Percentiles rank a stretch among this genome's conserved stretches.
Conservation (phyloP, 2,113 vertebrate genomes). For the Menidia beryllina region DNA sequence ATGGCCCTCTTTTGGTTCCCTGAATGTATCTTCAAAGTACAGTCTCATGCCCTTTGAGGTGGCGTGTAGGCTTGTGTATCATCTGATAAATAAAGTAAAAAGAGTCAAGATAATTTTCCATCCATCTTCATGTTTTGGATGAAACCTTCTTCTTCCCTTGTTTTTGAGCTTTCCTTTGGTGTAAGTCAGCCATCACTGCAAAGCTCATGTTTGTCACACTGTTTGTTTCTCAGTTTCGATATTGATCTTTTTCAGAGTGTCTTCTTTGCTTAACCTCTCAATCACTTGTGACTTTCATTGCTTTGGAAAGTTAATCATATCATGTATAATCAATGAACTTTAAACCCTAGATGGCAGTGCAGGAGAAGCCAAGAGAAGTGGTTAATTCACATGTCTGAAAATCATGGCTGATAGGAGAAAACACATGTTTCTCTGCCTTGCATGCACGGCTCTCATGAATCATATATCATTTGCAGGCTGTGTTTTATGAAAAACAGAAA, state of each 20-base stretch:
- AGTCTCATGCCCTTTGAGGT: too few relatives aligned
- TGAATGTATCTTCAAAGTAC: too few relatives aligned
- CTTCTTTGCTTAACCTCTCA: constrained; percentile 30
- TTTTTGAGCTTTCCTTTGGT: too few relatives aligned
- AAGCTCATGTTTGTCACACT: constrained; percentile 40
- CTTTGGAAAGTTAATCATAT: constrained; percentile 28
- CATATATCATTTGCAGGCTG: background rate
- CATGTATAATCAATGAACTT: constrained; percentile 44
- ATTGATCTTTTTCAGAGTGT: constrained; percentile 26
- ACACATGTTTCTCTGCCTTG: background rate
- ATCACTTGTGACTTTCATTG: constrained; percentile 28
- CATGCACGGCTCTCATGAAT: background rate
- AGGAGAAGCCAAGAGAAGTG: constrained; percentile 13
- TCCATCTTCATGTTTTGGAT: background rate
- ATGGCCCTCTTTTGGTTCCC: too few relatives aligned
- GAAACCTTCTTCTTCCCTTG: too few relatives aligned
- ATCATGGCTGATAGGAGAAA: background rate
- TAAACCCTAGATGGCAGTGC: constrained; percentile 37
- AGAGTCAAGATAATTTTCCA: background rate
- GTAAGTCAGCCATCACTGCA: constrained; percentile 21
- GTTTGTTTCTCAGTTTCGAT: constrained; percentile 4
- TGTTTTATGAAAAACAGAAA: background rate
- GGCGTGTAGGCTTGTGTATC: constrained; percentile 14
- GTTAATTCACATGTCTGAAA: background rate
- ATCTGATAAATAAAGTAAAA: constrained; percentile 24